These are phyloP conservation scores for Neolamprologus fasciatus DNA, from an alignment of 2,113 vertebrate genomes.

Conservation along the genomic window DNA sequence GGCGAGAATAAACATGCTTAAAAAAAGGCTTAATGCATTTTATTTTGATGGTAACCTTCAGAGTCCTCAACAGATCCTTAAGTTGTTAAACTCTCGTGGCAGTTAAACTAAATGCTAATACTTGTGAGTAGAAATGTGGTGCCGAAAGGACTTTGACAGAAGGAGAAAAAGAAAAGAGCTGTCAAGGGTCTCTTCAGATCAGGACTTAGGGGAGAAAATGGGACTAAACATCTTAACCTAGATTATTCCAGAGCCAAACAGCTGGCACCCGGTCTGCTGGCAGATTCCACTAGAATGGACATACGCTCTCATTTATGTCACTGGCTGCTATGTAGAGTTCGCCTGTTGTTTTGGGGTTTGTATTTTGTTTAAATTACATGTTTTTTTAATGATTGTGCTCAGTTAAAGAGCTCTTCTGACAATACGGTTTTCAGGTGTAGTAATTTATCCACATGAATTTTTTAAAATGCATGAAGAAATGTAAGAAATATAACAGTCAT, in stretches of 20 bases:
- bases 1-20: background rate
- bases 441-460: background rate
- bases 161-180: constrained; percentile 2
- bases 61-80: background rate
- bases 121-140: background rate
- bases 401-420: background rate
- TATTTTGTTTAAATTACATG: background rate
- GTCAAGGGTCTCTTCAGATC: background rate
- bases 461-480: background rate
- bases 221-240: constrained; percentile 43
- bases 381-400: background rate
- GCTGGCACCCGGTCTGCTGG: constrained; percentile 27
- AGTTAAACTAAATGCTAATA: background rate
- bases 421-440: background rate
- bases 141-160: background rate
- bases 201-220: constrained; percentile 9
- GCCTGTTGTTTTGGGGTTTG: background rate
- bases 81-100: background rate
- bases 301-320: constrained; percentile 24
- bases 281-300: constrained; percentile 17
- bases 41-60: background rate
- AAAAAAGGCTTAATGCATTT: background rate
- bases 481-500: background rate
- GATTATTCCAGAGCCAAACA: constrained; percentile 44
- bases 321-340: constrained; percentile 4